Conservation (phyloP, 2,797 vertebrate genomes). For the Sebastes jordani region DNA sequence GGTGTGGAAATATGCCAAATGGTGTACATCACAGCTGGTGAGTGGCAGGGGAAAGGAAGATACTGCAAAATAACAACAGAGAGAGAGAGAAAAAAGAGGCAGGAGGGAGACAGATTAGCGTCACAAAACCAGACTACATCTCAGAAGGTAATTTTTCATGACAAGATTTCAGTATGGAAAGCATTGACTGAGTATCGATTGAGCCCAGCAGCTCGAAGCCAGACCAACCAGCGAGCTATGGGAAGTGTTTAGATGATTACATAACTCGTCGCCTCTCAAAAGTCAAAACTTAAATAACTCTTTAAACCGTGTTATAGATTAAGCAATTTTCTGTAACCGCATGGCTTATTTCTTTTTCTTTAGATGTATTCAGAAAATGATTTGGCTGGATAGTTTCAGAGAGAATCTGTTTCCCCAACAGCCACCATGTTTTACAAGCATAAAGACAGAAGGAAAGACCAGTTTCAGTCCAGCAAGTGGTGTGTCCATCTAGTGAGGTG, state of each 20-base stretch:
- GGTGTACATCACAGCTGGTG: slow-evolving; percentile 35
- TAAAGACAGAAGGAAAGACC: neutral
- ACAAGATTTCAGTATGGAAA: slow-evolving; percentile 38
- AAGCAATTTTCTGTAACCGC: neutral
- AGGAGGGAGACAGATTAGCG: slow-evolving; percentile 4
- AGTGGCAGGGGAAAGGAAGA: slow-evolving; percentile 7
- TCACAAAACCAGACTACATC: slow-evolving; percentile 25
- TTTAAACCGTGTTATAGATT: slow-evolving; percentile 11
- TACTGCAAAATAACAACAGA: slow-evolving; percentile 8
- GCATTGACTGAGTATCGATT: slow-evolving; percentile 36
- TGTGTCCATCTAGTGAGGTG: slow-evolving; percentile 8
- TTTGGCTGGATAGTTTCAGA: neutral
- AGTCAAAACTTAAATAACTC: neutral
- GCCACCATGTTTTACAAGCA: neutral
- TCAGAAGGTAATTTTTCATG: slow-evolving; percentile 25
- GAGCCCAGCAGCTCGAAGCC: slow-evolving; percentile 30
- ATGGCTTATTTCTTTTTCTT: neutral
- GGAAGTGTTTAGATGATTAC: slow-evolving; percentile 9
- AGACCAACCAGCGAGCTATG: slow-evolving; percentile 2
- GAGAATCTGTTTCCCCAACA: neutral
- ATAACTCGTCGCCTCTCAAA: neutral
- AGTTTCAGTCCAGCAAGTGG: neutral
- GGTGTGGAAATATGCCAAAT: slow-evolving; percentile 37
- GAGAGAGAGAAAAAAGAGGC: neutral
- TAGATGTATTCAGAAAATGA: neutral